These are phyloP conservation scores for Neodiprion virginianus DNA, from an alignment of 1,140 invertebrate genomes.

Conservation along the genomic window DNA sequence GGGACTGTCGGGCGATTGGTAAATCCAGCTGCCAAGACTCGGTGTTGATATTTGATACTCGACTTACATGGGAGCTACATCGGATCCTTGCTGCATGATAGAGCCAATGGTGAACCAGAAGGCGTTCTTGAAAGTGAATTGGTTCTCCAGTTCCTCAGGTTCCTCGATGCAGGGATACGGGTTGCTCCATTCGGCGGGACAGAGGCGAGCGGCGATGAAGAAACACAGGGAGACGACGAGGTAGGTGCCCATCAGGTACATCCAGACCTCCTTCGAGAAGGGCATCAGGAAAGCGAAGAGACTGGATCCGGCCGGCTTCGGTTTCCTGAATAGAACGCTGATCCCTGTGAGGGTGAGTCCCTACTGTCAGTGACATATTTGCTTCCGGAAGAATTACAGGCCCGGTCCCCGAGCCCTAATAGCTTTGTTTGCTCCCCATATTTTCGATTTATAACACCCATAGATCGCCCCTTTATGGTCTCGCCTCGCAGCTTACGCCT, in stretches of 20 bases:
- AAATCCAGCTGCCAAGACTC: neutral
- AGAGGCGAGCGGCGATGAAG: conserved; percentile 80
- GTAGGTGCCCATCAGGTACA: conserved; percentile 78
- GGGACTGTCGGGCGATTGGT: too few species aligned
- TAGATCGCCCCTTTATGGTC: too few species aligned
- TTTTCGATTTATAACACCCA: too few species aligned
- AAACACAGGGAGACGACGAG: conserved; percentile 79
- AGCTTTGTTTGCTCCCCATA: too few species aligned
- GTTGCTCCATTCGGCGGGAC: conserved; percentile 84
- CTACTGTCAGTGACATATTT: too few species aligned
- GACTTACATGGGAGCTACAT: conserved; percentile 79
- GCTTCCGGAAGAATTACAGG: too few species aligned
- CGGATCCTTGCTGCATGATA: conserved; percentile 86
- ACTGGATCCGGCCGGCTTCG: conserved; percentile 79
- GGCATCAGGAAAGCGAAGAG: conserved; percentile 90
- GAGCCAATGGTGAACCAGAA: conserved; percentile 84
- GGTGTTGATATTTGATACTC: neutral
- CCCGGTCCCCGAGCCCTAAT: too few species aligned
- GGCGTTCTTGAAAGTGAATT: conserved; percentile 83
- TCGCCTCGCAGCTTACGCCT: too few species aligned
- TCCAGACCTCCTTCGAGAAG: conserved; percentile 84
- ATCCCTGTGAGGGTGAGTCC: conserved; percentile 65
- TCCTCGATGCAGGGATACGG: conserved; percentile 82
- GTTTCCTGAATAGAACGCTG: conserved; percentile 84
- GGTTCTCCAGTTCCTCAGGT: conserved; percentile 78